Base-by-base conservation (phyloP, 1,140 invertebrate genomes). In the Drosophila nigrodunni region DNA sequence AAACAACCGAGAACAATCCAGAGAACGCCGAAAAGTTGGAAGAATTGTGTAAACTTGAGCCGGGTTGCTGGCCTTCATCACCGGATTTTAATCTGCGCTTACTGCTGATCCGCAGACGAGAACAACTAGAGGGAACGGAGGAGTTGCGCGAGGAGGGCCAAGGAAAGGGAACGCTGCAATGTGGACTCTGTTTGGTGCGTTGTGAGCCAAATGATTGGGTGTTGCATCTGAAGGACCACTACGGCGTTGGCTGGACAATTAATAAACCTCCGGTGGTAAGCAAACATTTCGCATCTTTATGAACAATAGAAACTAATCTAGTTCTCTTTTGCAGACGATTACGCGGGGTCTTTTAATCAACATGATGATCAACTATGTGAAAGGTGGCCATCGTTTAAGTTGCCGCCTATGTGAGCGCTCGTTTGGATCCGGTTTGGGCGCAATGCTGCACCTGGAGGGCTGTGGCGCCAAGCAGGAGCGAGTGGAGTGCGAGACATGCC, bases 211-310 rank as follows among this genome's bases (percentile, higher is more conserved):
- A 37, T 0, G 11, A 60, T 11, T 92, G 82, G 85, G 39, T 50
- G 10, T 1, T 1, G 0, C 91, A 92, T 62, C 37, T 91, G 1
- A 35, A 34, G 1, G 69, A 78, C 37, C 91, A 92, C 54, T 92
- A 92, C 55, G 91, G 91, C 44, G 72, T 92, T 1, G 91, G 91
- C 9, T 92, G 91, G 91, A 15, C 46, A 0, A 41, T 55, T 0
- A 77, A 64, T 0, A 34, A 78, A 13, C 46, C 46, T 5, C 64
- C 82, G 9, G 15, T 57, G 15, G 58, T 82, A 8, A 65, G 49
- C 54, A 57, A 7, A 4, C 47, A 68, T 18, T 46, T 11, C 39
- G 11, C 4, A 41, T n/a, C 11, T n/a, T 41, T 41, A 43, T 11
- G 39, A 43, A 5, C 9, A 43, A 2, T 43, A 9, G 41, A 43